Evolutionary conservation across 1,140 invertebrate genomes (phyloP).

Genomic region (Drosophila subpulchrella): DNA sequence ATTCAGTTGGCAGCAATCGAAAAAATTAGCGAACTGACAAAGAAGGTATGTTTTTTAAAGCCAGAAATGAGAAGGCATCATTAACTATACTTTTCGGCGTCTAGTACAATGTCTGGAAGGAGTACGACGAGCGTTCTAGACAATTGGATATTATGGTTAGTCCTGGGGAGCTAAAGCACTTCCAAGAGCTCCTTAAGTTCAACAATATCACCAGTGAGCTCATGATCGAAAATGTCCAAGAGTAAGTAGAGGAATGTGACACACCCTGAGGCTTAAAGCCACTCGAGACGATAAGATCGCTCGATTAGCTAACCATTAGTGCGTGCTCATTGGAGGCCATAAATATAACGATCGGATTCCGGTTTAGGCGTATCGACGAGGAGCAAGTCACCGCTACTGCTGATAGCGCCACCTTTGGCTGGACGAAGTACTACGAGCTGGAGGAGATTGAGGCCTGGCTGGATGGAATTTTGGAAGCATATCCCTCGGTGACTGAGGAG

Average conservation of each 20-base stretch:
- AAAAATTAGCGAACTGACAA: slow-evolving; percentile 34
- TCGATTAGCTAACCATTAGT: slow-evolving; percentile 22
- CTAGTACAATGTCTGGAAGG: slow-evolving; percentile 76
- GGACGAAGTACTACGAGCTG: slow-evolving; percentile 85
- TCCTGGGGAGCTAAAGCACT: slow-evolving; percentile 40
- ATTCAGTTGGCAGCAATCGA: slow-evolving; percentile 51
- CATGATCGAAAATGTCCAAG: slow-evolving; percentile 67
- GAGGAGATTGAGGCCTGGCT: slow-evolving; percentile 85
- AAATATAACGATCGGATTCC: slow-evolving; percentile 31
- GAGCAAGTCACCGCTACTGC: slow-evolving; percentile 49
- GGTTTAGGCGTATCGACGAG: slow-evolving; percentile 70
- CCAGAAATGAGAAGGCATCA: fast-evolving
- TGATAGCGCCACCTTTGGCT: slow-evolving; percentile 72
- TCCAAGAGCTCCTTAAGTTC: slow-evolving; percentile 44
- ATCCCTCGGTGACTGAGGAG: slow-evolving; percentile 69
- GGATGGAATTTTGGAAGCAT: slow-evolving; percentile 69
- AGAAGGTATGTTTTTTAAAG: slow-evolving; percentile 40
- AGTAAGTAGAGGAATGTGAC: slow-evolving; percentile 34
- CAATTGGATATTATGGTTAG: slow-evolving; percentile 71
- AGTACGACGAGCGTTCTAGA: slow-evolving; percentile 54
- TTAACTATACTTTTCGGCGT: background rate
- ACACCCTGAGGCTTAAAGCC: slow-evolving; percentile 2
- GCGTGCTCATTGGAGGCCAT: slow-evolving; percentile 25
- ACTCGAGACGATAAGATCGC: slow-evolving; percentile 30
- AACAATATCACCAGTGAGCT: slow-evolving; percentile 52